Evolutionary conservation across 2,113 vertebrate species (phyloP), one percentile per base, ranked within the genome.

Genomic region (Archilochus colubris): DNA sequence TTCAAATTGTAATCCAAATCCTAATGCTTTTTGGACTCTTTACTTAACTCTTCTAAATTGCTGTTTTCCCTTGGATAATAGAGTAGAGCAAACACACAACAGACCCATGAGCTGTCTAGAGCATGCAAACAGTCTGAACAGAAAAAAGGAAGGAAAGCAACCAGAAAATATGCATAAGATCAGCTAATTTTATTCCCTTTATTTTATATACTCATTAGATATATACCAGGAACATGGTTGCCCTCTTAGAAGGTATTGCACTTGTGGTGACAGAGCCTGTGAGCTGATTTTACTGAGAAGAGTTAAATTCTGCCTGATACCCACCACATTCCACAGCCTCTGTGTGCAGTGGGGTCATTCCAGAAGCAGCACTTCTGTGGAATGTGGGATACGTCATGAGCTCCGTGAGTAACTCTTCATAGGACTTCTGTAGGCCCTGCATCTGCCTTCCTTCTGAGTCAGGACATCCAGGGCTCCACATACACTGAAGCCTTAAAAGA

Each of bases 231-330:
- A 82, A 51, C 19, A 14, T 14, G 19, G 80, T 86, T 84, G 36
- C 28, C 63, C 64, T 88, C 38, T 44, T 78, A 28, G 83, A 81
- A 83, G 24, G 25, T 88, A 16, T 7, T 72, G 66, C 40, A 44
- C 14, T 63, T 86, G 31, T 0, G 0, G 43, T 92, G 78, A 30
- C 72, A 70, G 62, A 80, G 33, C 67, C 38, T 13, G 2, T 74
- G 72, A 87, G 78, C 59, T 23, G 54, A 73, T 77, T 86, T 80
- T 18, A 30, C 55, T 30, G 68, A 68, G 78, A 82, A 91, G 63
- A 94, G 59, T 95, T 95, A 91, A 95, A 83, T 59, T 87, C 69
- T 93, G 81, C 55, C 82, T 68, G 87, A 77, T 93, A 88, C 72
- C 89, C 79, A 86, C 84, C 63, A 77, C 93, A 95, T 93, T 95